Evolutionary conservation across 2,797 vertebrate genomes (phyloP), one percentile per base, ranked within the genome.

Genomic region (Danio jaintianensis): DNA sequence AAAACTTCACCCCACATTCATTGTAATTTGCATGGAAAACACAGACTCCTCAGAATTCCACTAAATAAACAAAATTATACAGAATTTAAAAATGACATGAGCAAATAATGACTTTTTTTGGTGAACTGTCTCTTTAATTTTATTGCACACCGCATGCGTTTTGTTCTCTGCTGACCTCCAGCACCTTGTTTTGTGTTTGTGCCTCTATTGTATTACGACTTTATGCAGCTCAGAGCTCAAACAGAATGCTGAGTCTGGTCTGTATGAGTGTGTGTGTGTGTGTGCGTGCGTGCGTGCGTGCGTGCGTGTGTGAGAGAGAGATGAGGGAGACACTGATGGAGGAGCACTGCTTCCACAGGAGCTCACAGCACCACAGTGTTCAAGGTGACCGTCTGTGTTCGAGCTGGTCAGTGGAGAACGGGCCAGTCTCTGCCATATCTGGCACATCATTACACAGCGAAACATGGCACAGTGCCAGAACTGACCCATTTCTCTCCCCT

Each of bases 351-450:
- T 47, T 59, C 16, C 58, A 56, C 5, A 61, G 38, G 36, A 67
- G 53, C 72, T 43, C 40, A 18, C 45, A 8, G 52, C 45, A 68
- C 50, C 67, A 68, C 13, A 38, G 56, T 6, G 85, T 90, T 94
- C 93, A 94, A 94, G 93, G 93, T 94, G 93, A 94, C 93, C 90
- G 92, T 92, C 92, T 92, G 92, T 87, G 86, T 81, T 85, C 87
- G 85, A 87, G 86, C 82, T 85, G 89, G 88, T 88, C 90, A 90
- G 82, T 48, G 53, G 77, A 84, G 69, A 80, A 71, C 47, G 16
- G 22, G 68, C 77, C 61, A 22, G 48, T 62, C 68, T 52, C 62
- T 82, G 79, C 72, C 77, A 78, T 80, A 91, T 89, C 89, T 93
- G 93, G 93, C 93, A 93, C 80, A 58, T 76, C 83, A 81, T 78